A percentile compares a stretch with the other conserved stretches of the same genome.
Evolutionary conservation across 2,888 invertebrate species (phyloP).

Genomic region (Orthosia incerta): DNA sequence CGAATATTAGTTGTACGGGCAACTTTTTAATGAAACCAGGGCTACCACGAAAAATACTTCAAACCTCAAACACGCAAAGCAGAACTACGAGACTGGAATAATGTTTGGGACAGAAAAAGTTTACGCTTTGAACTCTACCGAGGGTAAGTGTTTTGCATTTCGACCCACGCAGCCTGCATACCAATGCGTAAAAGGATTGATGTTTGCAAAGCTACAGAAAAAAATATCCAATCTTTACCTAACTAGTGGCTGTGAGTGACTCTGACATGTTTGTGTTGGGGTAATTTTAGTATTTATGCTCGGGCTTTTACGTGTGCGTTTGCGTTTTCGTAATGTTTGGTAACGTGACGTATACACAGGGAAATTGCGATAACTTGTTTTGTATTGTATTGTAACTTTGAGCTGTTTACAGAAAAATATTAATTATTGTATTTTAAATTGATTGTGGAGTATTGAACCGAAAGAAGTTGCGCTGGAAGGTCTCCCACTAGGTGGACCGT

Average conservation of each 20-base stretch:
- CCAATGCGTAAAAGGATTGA: constrained; percentile 89
- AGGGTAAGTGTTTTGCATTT: constrained; percentile 90
- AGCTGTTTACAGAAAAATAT: not conserved
- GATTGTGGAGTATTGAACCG: no score
- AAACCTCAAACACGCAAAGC: constrained; percentile 89
- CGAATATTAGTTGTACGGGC: constrained; percentile 79
- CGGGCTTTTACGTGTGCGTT: not conserved
- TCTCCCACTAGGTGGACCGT: no score
- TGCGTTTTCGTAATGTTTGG: not conserved
- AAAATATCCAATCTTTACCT: constrained; percentile 74
- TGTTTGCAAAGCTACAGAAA: constrained; percentile 81
- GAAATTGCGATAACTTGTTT: not conserved
- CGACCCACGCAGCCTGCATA: constrained; percentile 86
- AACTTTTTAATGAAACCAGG: constrained; percentile 88
- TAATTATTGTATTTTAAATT: not conserved
- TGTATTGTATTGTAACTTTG: not conserved
- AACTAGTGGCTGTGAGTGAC: constrained; percentile 65
- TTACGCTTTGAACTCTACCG: constrained; percentile 89
- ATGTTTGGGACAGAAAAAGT: constrained; percentile 89
- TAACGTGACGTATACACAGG: not conserved
- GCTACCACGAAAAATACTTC: constrained; percentile 86
- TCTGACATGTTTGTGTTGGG: constrained; percentile 59
- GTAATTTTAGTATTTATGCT: constrained; percentile 43
- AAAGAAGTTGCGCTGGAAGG: no score
- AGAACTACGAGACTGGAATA: constrained; percentile 90